Conservation (phyloP, 2,113 vertebrate species). For the Platichthys stellatus region DNA sequence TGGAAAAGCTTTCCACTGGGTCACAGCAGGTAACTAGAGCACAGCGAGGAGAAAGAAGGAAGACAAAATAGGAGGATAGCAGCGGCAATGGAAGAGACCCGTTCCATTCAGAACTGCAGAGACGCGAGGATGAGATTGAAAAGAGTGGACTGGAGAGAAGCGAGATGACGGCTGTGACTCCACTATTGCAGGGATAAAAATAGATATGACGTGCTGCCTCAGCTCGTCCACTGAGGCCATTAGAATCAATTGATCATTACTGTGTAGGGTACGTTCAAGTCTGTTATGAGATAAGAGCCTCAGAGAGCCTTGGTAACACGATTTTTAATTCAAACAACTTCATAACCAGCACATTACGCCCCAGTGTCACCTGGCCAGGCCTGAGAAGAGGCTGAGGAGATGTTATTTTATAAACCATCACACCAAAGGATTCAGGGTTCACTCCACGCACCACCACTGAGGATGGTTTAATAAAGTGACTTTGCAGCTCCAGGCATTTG, state of each 20-base stretch:
- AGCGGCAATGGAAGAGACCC: background rate
- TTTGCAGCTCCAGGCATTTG: background rate
- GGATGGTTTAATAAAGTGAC: background rate
- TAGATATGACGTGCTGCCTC: slow-evolving; percentile 43
- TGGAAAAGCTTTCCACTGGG: slow-evolving; percentile 40
- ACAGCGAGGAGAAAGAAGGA: slow-evolving; percentile 5
- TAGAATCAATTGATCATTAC: slow-evolving; percentile 65
- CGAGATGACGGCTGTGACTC: slow-evolving; percentile 35
- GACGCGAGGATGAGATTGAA: slow-evolving; percentile 21
- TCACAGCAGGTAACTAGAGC: slow-evolving; percentile 27
- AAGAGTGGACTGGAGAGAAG: slow-evolving; percentile 6
- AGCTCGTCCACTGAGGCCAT: slow-evolving; percentile 34
- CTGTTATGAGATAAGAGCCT: slow-evolving; percentile 60
- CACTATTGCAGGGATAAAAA: slow-evolving; percentile 55
- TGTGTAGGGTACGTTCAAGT: slow-evolving; percentile 6
- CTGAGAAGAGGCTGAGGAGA: background rate
- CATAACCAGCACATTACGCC: slow-evolving; percentile 5
- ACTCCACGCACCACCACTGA: background rate
- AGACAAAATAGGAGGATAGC: background rate
- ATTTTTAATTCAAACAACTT: slow-evolving; percentile 23
- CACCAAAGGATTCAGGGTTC: background rate
- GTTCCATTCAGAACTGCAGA: background rate
- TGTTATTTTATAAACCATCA: background rate
- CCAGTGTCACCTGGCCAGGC: background rate
- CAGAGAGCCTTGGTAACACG: slow-evolving; percentile 5